Percentiles rank a stretch among this genome's conserved stretches.
These are phyloP conservation scores for Drosophila prostipennis DNA, from an alignment of 2,888 invertebrate species.

Conservation along the genomic window DNA sequence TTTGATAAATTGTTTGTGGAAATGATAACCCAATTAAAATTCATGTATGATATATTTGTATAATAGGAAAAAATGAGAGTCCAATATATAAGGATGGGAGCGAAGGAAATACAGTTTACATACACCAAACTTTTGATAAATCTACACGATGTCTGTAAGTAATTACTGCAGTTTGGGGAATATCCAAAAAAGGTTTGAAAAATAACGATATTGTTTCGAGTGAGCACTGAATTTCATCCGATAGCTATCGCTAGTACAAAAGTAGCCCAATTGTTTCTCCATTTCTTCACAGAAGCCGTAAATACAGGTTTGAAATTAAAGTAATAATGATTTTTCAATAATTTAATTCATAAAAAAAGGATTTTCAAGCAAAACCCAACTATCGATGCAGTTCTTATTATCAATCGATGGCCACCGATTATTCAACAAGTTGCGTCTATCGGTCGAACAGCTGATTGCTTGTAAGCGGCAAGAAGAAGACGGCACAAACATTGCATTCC, in stretches of 20 bases:
- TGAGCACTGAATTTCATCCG: no score
- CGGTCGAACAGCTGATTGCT: slow-evolving; percentile 29
- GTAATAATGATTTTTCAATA: background rate
- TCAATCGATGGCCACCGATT: slow-evolving; percentile 25
- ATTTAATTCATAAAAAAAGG: background rate
- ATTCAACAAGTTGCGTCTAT: slow-evolving; percentile 48
- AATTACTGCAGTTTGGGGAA: no score
- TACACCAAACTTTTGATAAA: no score
- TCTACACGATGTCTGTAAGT: no score
- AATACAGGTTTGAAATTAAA: background rate
- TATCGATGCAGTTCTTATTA: background rate
- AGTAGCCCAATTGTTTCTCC: background rate
- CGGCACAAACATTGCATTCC: slow-evolving; percentile 55
- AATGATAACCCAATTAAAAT: no score
- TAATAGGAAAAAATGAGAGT: no score
- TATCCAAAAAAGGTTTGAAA: no score
- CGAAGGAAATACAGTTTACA: no score
- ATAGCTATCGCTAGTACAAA: background rate
- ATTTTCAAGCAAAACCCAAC: background rate
- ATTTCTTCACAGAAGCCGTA: background rate
- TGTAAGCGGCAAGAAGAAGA: slow-evolving; percentile 49
- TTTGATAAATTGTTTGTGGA: no score
- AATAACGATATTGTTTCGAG: no score
- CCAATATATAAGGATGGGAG: no score
- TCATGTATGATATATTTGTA: no score